Percentiles rank a stretch among this genome's conserved stretches.
phyloP scores from a whole-genome alignment of 2,797 vertebrate species.

The Falco biarmicus region DNA sequence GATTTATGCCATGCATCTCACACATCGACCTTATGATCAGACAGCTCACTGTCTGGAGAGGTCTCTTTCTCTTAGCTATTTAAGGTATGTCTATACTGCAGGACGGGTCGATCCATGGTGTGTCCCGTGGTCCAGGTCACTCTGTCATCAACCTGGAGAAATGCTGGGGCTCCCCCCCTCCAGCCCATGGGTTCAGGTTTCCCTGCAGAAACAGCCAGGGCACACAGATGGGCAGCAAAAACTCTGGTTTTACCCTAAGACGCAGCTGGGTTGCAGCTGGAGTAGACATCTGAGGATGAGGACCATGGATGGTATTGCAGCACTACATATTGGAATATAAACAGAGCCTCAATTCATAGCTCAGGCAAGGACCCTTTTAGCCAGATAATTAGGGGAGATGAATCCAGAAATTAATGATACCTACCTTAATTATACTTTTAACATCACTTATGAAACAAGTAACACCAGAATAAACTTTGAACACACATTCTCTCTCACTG shows the following conservation, averaged over 20 bases:
- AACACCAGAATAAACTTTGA: background rate
- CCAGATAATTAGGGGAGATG: background rate
- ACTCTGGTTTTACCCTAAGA: background rate
- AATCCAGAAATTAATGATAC: slow-evolving; percentile 1
- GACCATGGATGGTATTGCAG: background rate
- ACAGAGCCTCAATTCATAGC: background rate
- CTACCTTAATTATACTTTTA: background rate
- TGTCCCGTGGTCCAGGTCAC: background rate
- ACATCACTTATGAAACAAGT: background rate
- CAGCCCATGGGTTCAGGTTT: background rate
- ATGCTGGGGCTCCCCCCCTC: background rate
- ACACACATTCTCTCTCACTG: background rate
- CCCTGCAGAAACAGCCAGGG: background rate
- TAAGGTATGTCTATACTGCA: background rate
- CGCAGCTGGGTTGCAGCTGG: background rate
- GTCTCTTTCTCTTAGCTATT: background rate
- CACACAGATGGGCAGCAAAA: background rate
- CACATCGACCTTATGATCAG: background rate
- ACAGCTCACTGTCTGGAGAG: background rate
- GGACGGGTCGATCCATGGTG: background rate
- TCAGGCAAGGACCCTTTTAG: background rate
- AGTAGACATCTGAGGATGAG: background rate
- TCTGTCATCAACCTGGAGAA: background rate
- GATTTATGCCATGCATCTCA: background rate
- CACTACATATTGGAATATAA: background rate